Percentiles rank a stretch among this genome's conserved stretches.
Evolutionary conservation across 2,797 vertebrate genomes (phyloP).

Genomic region (Peromyscus eremicus): DNA sequence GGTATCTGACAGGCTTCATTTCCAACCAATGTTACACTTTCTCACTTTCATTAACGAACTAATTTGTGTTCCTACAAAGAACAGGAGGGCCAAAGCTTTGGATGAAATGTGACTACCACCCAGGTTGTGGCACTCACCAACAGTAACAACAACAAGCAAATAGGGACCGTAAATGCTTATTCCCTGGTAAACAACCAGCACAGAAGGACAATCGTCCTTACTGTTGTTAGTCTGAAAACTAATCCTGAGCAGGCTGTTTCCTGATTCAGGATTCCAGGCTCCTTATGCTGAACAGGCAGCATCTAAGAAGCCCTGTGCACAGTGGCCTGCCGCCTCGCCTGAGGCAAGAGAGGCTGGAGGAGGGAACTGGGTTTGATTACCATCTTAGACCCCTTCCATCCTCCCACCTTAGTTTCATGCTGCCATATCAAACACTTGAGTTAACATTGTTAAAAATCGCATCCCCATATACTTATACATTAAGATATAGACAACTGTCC

Average conservation of each 20-base stretch:
- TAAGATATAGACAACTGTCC: conserved; percentile 46
- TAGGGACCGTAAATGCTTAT: background rate
- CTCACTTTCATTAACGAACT: background rate
- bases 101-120: background rate
- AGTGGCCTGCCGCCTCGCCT: background rate
- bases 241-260: background rate
- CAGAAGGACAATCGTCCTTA: background rate
- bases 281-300: background rate
- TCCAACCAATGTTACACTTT: conserved; percentile 25
- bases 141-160: background rate
- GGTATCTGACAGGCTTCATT: conserved; percentile 66
- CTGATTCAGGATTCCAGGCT: background rate
- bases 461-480: background rate
- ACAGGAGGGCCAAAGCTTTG: background rate
- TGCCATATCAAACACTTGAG: background rate
- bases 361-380: background rate
- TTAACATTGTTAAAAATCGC: conserved; percentile 40
- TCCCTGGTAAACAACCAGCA: background rate
- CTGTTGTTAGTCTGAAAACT: background rate
- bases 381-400: background rate
- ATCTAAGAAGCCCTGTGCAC: background rate
- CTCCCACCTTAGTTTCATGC: background rate
- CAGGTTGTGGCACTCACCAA: background rate
- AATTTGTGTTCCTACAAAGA: conserved; percentile 18
- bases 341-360: too few species aligned